Percentiles rank a stretch among this genome's conserved stretches.
phyloP scores from a whole-genome alignment of 2,888 invertebrate genomes.

The Noctua janthina region DNA sequence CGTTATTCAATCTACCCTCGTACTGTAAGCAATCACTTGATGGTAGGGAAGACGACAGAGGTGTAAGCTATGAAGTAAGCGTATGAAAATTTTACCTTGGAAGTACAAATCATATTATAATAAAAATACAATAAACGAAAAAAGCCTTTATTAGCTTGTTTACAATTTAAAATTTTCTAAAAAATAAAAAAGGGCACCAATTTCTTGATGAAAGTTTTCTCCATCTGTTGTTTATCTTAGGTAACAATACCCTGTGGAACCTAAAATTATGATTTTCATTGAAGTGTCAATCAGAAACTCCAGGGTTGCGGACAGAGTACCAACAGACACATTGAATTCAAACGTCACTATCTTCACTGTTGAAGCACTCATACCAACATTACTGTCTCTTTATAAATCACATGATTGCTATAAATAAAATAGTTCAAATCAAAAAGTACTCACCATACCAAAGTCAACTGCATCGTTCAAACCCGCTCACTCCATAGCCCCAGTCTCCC shows the following conservation, averaged over 20 bases:
- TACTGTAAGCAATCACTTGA: slow-evolving; percentile 85
- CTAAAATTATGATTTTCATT: neutral
- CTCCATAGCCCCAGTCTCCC: slow-evolving; percentile 73
- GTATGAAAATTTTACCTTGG: neutral
- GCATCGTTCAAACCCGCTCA: slow-evolving; percentile 34
- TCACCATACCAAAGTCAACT: neutral
- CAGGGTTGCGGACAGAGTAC: neutral
- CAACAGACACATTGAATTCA: neutral
- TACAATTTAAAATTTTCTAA: neutral
- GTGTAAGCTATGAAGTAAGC: slow-evolving; percentile 70
- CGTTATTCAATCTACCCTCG: slow-evolving; percentile 88
- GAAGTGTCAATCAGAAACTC: neutral
- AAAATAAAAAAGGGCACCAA: neutral
- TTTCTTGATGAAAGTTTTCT: neutral
- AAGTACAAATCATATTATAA: neutral
- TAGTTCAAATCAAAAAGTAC: neutral
- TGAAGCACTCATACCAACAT: neutral
- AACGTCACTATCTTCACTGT: neutral
- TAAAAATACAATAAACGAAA: neutral
- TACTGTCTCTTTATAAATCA: neutral
- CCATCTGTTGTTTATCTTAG: neutral
- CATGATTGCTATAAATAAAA: neutral
- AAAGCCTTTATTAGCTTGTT: neutral
- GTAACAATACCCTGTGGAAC: neutral
- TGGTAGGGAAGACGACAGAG: slow-evolving; percentile 72